phyloP scores from a whole-genome alignment of 2,797 vertebrate genomes.

The Cynopterus sphinx region DNA sequence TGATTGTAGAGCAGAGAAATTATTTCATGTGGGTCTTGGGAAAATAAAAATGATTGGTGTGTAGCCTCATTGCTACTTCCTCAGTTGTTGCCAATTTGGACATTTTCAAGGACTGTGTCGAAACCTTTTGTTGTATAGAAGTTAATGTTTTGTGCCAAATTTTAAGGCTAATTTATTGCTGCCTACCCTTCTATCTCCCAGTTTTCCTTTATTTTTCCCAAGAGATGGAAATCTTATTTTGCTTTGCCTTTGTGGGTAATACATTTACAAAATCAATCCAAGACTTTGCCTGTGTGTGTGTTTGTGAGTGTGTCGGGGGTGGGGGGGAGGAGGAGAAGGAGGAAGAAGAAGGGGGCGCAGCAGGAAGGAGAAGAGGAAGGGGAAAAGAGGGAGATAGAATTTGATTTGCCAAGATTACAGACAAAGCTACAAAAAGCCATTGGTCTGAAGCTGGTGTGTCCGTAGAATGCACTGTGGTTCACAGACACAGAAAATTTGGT shows the following conservation, averaged over 20 bases:
- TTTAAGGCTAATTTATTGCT: background rate
- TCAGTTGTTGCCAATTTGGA: background rate
- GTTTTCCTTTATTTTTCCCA: constrained; percentile 34
- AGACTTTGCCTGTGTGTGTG: background rate
- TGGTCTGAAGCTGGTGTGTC: background rate
- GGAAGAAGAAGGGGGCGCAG: too few species aligned
- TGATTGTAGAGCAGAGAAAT: background rate
- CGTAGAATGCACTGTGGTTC: background rate
- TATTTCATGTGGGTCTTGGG: background rate
- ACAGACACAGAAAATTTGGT: background rate
- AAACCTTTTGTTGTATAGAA: background rate
- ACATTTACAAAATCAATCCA: background rate
- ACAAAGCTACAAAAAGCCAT: background rate
- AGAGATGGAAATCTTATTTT: constrained; percentile 1
- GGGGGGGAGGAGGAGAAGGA: too few species aligned
- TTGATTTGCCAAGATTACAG: background rate
- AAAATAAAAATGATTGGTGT: background rate
- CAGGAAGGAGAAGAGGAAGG: too few species aligned
- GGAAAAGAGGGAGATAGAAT: background rate
- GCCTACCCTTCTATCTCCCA: background rate
- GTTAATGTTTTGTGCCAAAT: background rate
- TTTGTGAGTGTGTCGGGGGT: too few species aligned
- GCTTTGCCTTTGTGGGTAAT: background rate
- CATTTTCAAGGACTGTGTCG: background rate
- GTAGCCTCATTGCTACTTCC: background rate